Percentiles rank a stretch among this genome's conserved stretches.
phyloP scores from a whole-genome alignment of 2,888 invertebrate species.

The Steinernema scapterisci region DNA sequence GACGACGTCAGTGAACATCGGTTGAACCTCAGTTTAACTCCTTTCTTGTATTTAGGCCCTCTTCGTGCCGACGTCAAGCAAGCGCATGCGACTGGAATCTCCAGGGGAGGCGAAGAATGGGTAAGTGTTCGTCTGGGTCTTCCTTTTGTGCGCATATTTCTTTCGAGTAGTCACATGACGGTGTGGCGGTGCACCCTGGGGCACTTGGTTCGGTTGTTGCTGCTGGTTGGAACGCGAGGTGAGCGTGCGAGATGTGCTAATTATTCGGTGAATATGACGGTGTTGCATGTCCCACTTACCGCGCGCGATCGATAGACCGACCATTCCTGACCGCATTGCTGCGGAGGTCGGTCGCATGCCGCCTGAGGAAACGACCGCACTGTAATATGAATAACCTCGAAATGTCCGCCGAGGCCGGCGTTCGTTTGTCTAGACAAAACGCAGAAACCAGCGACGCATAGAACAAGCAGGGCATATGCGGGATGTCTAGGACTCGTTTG shows the following conservation, averaged over 20 bases:
- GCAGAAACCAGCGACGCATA: too few species aligned
- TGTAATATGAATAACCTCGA: constrained; percentile 12
- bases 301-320: constrained; percentile 20
- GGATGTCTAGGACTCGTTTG: too few species aligned
- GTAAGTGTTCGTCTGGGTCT: neutral
- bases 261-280: constrained; percentile 27
- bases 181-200: constrained; percentile 6
- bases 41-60: constrained; percentile 30
- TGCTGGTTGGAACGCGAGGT: constrained; percentile 25
- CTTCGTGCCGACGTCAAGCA: constrained; percentile 54
- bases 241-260: constrained; percentile 30
- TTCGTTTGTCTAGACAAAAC: too few species aligned
- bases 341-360: neutral
- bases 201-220: neutral
- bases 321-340: constrained; percentile 8
- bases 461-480: too few species aligned
- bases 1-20: constrained; percentile 50
- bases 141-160: constrained; percentile 24
- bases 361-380: neutral
- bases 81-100: constrained; percentile 62
- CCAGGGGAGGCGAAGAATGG: constrained; percentile 62
- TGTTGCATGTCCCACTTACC: constrained; percentile 31
- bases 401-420: too few species aligned
- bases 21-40: neutral
- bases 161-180: neutral